Percentiles rank a stretch among this genome's conserved stretches.
phyloP scores from a whole-genome alignment of 92 coral and sea anemone genomes.

The Anthopleura xanthogrammica region DNA sequence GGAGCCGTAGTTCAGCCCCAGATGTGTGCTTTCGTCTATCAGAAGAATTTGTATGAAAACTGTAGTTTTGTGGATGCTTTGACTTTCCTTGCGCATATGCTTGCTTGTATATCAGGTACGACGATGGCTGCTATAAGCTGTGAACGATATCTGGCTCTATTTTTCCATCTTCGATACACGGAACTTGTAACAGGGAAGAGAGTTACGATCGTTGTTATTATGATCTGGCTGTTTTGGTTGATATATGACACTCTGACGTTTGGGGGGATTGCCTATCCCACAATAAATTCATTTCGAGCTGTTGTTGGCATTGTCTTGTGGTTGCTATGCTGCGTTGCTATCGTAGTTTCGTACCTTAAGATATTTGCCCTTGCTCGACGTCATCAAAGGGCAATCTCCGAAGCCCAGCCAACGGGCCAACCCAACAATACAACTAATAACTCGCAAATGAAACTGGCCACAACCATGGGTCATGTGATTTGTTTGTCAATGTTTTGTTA shows the following conservation, averaged over 20 bases:
- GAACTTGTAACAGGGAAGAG: conserved; percentile 16
- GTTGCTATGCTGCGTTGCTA: background rate
- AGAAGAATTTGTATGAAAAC: background rate
- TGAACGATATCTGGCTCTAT: conserved; percentile 10
- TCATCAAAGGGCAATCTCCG: background rate
- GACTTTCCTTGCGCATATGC: conserved; percentile 7
- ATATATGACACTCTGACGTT: background rate
- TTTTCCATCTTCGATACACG: conserved; percentile 24
- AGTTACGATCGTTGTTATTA: background rate
- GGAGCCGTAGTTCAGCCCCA: conserved; percentile 3
- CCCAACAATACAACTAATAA: background rate
- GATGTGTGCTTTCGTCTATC: conserved; percentile 12
- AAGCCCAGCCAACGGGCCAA: background rate
- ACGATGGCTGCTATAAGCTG: conserved; percentile 12
- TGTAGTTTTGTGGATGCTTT: conserved; percentile 2
- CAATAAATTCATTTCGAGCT: background rate
- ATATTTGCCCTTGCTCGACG: background rate
- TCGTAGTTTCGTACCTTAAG: background rate
- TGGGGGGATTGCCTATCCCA: background rate
- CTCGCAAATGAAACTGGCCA: background rate
- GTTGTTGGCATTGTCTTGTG: background rate
- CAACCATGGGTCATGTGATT: conserved; percentile 13
- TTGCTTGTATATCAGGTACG: background rate
- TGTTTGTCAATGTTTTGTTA: background rate
- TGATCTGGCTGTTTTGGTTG: conserved; percentile 3